Percentiles rank a stretch among this genome's conserved stretches.
These are phyloP conservation scores for Ctena decussata DNA, from an alignment of 2,888 invertebrate species.

Conservation along the genomic window DNA sequence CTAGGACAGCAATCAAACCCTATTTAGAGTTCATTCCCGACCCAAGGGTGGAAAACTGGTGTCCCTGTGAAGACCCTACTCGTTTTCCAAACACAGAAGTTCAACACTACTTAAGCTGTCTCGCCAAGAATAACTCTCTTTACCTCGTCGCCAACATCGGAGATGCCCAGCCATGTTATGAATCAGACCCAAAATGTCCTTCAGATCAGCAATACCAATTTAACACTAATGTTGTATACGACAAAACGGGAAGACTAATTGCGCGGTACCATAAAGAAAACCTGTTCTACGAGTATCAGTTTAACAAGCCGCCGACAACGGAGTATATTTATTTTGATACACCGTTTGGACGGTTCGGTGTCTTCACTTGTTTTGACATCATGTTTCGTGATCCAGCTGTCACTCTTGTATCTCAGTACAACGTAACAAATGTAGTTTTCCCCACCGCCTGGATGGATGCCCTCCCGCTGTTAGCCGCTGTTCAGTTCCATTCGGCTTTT, in stretches of 20 bases:
- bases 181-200: slow-evolving; percentile 68
- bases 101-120: slow-evolving; percentile 87
- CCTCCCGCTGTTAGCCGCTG: slow-evolving; percentile 88
- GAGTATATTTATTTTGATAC: slow-evolving; percentile 79
- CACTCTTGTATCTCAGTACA: slow-evolving; percentile 88
- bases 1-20: no score
- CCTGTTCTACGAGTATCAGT: slow-evolving; percentile 87
- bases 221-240: slow-evolving; percentile 94
- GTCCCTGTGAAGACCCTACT: slow-evolving; percentile 62
- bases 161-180: slow-evolving; percentile 90
- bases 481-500: slow-evolving; percentile 90
- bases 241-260: slow-evolving; percentile 91
- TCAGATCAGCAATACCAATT: slow-evolving; percentile 87
- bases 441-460: slow-evolving; percentile 93
- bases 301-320: slow-evolving; percentile 84
- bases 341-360: slow-evolving; percentile 88
- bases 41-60: no score
- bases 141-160: slow-evolving; percentile 92
- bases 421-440: slow-evolving; percentile 67
- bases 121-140: slow-evolving; percentile 89
- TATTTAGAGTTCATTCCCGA: no score
- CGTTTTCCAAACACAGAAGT: slow-evolving; percentile 51
- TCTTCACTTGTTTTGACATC: slow-evolving; percentile 94
- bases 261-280: slow-evolving; percentile 90
- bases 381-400: slow-evolving; percentile 91